Evolutionary conservation across 2,113 vertebrate genomes (phyloP).

Genomic region (Sciurus niger): DNA sequence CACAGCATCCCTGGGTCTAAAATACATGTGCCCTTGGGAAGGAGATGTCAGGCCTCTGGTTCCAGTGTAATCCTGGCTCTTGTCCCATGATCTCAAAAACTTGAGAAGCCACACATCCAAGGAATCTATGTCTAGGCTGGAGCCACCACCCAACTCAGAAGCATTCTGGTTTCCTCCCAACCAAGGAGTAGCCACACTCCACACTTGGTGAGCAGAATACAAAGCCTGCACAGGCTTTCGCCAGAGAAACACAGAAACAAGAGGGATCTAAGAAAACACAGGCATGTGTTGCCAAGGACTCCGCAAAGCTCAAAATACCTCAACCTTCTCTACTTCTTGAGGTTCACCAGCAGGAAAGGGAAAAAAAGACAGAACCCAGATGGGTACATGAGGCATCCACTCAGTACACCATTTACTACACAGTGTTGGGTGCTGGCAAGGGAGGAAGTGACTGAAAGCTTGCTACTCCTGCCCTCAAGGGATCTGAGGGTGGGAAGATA

Average conservation of each 20-base stretch:
- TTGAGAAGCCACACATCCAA: not conserved
- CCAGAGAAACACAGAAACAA: conserved; percentile 22
- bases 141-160: not conserved
- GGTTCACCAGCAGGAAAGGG: not conserved
- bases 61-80: not conserved
- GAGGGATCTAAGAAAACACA: not conserved
- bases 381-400: not conserved
- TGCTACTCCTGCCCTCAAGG: not conserved
- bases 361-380: not conserved
- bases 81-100: not conserved
- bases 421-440: not conserved
- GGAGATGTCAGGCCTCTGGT: not conserved
- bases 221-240: not conserved
- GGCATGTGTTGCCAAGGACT: not conserved
- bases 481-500: not conserved
- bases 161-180: not conserved
- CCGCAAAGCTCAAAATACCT: not conserved
- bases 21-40: not conserved
- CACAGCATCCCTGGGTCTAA: not conserved
- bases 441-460: not conserved
- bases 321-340: not conserved
- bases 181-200: not conserved
- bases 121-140: not conserved
- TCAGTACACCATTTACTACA: not conserved
- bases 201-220: not conserved